phyloP scores from a whole-genome alignment of 2,888 invertebrate genomes.

The Chloromyia formosa region DNA sequence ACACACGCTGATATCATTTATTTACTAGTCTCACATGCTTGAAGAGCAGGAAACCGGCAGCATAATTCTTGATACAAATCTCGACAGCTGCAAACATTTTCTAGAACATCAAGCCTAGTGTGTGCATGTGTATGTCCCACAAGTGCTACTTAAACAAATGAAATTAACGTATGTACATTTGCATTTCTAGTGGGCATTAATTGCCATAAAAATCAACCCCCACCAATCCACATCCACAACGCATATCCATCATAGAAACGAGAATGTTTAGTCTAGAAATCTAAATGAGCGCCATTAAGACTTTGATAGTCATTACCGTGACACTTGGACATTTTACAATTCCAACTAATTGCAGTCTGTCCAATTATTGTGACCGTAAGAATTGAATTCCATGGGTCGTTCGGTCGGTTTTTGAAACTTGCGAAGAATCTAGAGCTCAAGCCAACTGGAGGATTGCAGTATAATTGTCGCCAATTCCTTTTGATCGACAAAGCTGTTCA shows the following conservation, averaged over 20 bases:
- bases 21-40: too few species aligned
- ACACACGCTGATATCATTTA: too few species aligned
- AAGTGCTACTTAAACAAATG: too few species aligned
- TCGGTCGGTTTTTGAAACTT: not conserved
- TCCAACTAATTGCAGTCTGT: conserved; percentile 20
- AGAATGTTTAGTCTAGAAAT: not conserved
- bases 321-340: conserved; percentile 33
- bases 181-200: too few species aligned
- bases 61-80: too few species aligned
- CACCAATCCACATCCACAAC: not conserved
- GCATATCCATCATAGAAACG: not conserved
- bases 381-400: not conserved
- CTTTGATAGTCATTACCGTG: conserved; percentile 25
- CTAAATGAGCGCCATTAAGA: not conserved
- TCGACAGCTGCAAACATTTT: too few species aligned
- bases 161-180: too few species aligned
- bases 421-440: not conserved
- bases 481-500: not conserved
- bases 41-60: too few species aligned
- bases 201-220: not conserved
- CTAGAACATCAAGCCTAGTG: too few species aligned
- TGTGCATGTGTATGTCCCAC: too few species aligned
- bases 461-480: too few species aligned
- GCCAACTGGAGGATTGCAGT: too few species aligned
- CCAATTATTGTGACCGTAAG: conserved; percentile 39